These are phyloP conservation scores for Phasianus colchicus DNA, from an alignment of 2,113 vertebrate species.

Conservation along the genomic window DNA sequence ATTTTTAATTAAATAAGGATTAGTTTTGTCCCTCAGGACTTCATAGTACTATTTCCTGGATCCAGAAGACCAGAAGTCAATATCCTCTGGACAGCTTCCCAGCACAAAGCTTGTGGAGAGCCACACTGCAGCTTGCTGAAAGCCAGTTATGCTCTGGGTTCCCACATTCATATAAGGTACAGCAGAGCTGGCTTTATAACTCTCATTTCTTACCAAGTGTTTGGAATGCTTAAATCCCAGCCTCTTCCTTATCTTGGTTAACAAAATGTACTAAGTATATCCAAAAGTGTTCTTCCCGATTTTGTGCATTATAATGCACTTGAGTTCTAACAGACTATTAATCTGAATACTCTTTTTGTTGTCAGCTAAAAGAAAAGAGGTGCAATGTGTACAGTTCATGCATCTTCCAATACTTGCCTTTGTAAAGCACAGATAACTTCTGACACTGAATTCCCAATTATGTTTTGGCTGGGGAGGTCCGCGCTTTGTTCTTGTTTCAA, in stretches of 20 bases:
- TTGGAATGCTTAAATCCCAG: not conserved
- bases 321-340: not conserved
- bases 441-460: not conserved
- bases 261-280: not conserved
- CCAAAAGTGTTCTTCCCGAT: not conserved
- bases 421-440: not conserved
- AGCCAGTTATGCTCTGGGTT: not conserved
- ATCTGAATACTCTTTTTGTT: not conserved
- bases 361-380: not conserved
- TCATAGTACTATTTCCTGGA: conserved; percentile 50
- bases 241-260: not conserved
- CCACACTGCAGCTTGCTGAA: not conserved
- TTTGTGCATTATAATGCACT: not conserved
- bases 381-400: not conserved
- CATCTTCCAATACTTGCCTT: not conserved
- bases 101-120: not conserved
- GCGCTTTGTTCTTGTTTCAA: not conserved
- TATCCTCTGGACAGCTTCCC: conserved; percentile 59
- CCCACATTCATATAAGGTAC: not conserved
- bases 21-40: conserved; percentile 57
- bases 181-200: not conserved
- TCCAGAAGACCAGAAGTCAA: conserved; percentile 49
- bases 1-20: conserved; percentile 69
- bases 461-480: not conserved
- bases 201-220: not conserved